Percentiles rank a stretch among this genome's conserved stretches.
phyloP scores from a whole-genome alignment of 2,797 vertebrate species.

The Sebastes steindachneri region DNA sequence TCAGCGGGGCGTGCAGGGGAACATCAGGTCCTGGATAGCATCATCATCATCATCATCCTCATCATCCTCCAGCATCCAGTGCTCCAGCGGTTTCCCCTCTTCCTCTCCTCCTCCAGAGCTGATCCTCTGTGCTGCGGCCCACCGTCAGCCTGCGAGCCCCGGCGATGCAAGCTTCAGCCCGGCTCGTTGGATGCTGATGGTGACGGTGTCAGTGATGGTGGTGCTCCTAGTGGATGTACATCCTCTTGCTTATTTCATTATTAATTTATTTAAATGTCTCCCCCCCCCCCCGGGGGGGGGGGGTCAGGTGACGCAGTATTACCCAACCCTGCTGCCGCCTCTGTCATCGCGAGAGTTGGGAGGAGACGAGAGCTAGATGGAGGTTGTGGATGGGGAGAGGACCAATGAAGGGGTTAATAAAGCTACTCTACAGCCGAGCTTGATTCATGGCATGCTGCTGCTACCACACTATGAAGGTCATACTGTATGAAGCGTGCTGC shows the following conservation, averaged over 20 bases:
- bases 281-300: too few relatives aligned
- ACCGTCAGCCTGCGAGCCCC: slow-evolving; percentile 35
- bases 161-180: slow-evolving; percentile 38
- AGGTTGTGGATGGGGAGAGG: not conserved
- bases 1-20: slow-evolving; percentile 48
- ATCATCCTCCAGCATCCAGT: slow-evolving; percentile 56
- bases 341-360: slow-evolving; percentile 61
- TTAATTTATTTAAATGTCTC: slow-evolving; percentile 57
- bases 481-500: slow-evolving; percentile 20
- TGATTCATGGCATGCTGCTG: slow-evolving; percentile 12
- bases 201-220: not conserved
- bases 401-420: slow-evolving; percentile 36
- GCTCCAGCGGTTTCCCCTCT: slow-evolving; percentile 1
- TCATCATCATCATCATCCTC: slow-evolving; percentile 33
- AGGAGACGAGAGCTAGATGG: slow-evolving; percentile 9
- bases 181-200: slow-evolving; percentile 42
- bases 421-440: slow-evolving; percentile 10
- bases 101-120: slow-evolving; percentile 7
- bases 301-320: slow-evolving; percentile 84
- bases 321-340: slow-evolving; percentile 58
- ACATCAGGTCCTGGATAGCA: slow-evolving; percentile 55
- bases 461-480: slow-evolving; percentile 70
- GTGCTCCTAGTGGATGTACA: slow-evolving; percentile 38
- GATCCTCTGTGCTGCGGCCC: slow-evolving; percentile 33
- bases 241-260: slow-evolving; percentile 68